Percentiles rank a stretch among this genome's conserved stretches.
Conservation (phyloP, 2,888 invertebrate genomes). For the Trichopria drosophilae region DNA sequence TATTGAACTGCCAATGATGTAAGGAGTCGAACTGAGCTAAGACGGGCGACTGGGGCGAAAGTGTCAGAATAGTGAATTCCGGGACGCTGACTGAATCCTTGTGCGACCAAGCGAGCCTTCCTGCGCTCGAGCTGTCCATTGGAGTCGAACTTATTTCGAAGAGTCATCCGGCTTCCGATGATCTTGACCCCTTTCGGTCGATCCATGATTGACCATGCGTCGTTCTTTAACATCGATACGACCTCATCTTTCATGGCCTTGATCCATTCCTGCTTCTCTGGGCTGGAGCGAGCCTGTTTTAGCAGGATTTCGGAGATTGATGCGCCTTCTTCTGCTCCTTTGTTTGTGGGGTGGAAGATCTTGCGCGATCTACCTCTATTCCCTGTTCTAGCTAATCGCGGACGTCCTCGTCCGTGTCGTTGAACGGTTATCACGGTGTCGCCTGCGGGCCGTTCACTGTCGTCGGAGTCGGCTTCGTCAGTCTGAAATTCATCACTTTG, state of each 20-base stretch:
- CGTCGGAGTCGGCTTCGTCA: too few species aligned
- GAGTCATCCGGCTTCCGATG: constrained; percentile 14
- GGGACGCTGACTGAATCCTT: constrained; percentile 18
- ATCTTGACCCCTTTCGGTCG: constrained; percentile 12
- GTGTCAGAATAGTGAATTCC: constrained; percentile 18
- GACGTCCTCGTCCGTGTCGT: not conserved
- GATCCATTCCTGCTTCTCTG: constrained; percentile 7
- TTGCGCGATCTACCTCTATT: not conserved
- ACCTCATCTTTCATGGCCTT: constrained; percentile 20
- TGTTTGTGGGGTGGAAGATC: not conserved
- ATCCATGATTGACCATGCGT: constrained; percentile 20
- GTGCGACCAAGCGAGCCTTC: constrained; percentile 26
- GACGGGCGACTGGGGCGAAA: constrained; percentile 13
- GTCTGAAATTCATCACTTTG: too few species aligned
- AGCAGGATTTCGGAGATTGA: not conserved
- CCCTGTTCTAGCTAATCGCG: not conserved
- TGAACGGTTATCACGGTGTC: too few species aligned
- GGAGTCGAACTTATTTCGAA: constrained; percentile 10
- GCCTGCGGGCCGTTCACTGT: too few species aligned
- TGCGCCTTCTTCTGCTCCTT: constrained; percentile 5
- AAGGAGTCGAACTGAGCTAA: constrained; percentile 8
- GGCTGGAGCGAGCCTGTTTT: constrained; percentile 1
- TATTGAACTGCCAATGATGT: constrained; percentile 1
- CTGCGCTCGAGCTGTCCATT: constrained; percentile 10
- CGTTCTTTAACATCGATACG: constrained; percentile 5